Conservation (phyloP, 2,888 invertebrate species). For the Synergus itoensis region DNA sequence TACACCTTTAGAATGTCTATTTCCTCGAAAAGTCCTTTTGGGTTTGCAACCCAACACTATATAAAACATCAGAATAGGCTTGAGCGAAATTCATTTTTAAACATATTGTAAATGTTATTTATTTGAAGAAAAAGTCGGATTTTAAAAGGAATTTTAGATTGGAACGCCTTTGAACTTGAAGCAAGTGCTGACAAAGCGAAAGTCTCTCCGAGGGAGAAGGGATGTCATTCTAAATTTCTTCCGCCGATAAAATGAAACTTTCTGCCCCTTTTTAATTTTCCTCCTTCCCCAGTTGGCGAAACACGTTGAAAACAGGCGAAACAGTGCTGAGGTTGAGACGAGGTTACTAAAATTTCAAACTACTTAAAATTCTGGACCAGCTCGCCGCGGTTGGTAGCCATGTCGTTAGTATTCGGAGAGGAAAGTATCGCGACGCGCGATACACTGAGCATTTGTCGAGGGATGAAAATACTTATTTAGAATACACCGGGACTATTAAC, state of each 20-base stretch:
- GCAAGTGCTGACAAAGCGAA: neutral
- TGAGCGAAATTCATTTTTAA: neutral
- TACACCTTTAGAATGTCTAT: neutral
- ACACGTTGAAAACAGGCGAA: neutral
- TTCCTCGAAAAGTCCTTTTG: neutral
- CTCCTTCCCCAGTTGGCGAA: neutral
- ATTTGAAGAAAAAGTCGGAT: neutral
- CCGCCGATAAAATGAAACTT: conserved; percentile 9
- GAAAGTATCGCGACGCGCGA: neutral
- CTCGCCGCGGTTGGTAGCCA: conserved; percentile 15
- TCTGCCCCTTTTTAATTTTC: conserved; percentile 16
- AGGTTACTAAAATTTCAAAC: conserved; percentile 26
- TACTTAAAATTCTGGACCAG: conserved; percentile 42
- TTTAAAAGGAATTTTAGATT: neutral
- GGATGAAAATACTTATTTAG: conserved; percentile 36
- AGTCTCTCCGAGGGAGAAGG: neutral
- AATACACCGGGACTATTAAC: conserved; percentile 16
- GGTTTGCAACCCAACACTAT: neutral
- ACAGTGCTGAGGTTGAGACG: neutral
- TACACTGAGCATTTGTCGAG: conserved; percentile 7
- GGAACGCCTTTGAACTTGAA: neutral
- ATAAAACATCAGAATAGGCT: neutral
- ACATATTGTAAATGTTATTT: neutral
- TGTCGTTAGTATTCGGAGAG: conserved; percentile 37
- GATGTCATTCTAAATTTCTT: neutral